A percentile compares a stretch with the other conserved stretches of the same genome.
These are phyloP conservation scores for Ophthalmolycus amberensis DNA, from an alignment of 2,113 vertebrate species.

Conservation along the genomic window DNA sequence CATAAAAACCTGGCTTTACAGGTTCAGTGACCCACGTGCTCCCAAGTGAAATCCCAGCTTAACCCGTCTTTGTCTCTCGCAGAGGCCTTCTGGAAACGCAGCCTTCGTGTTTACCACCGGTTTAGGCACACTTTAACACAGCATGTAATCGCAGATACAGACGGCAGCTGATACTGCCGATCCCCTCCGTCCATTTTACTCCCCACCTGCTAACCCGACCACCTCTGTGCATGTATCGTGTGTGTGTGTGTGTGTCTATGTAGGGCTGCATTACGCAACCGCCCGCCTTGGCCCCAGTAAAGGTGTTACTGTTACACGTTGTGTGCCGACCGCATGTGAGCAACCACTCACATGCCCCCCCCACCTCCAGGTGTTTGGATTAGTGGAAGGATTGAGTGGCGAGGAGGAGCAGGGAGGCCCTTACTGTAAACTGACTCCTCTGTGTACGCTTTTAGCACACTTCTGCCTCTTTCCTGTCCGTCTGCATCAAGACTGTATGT, in stretches of 20 bases:
- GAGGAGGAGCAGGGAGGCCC: slow-evolving; percentile 56
- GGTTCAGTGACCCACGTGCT: slow-evolving; percentile 54
- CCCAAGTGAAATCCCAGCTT: slow-evolving; percentile 55
- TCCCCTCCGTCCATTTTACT: not conserved
- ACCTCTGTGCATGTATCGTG: not conserved
- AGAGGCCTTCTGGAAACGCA: slow-evolving; percentile 3
- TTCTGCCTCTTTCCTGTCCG: slow-evolving; percentile 9
- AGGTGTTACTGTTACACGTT: slow-evolving; percentile 83
- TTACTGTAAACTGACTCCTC: slow-evolving; percentile 70
- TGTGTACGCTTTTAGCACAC: slow-evolving; percentile 35
- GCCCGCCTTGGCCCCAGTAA: slow-evolving; percentile 52
- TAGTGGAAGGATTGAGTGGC: slow-evolving; percentile 61
- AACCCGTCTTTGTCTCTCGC: slow-evolving; percentile 28
- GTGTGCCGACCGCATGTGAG: slow-evolving; percentile 76
- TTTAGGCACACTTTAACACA: not conserved
- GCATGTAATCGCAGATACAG: slow-evolving; percentile 33
- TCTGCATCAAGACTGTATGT: slow-evolving; percentile 8
- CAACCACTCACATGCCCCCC: slow-evolving; percentile 73
- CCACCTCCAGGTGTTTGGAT: slow-evolving; percentile 78
- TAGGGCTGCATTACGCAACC: slow-evolving; percentile 65
- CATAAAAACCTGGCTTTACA: slow-evolving; percentile 29
- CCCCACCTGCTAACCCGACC: slow-evolving; percentile 24
- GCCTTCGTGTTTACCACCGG: not conserved
- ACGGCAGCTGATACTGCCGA: slow-evolving; percentile 61
- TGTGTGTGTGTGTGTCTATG: not conserved